phyloP scores from a whole-genome alignment of 1,140 invertebrate species.

The Drosophila miranda region DNA sequence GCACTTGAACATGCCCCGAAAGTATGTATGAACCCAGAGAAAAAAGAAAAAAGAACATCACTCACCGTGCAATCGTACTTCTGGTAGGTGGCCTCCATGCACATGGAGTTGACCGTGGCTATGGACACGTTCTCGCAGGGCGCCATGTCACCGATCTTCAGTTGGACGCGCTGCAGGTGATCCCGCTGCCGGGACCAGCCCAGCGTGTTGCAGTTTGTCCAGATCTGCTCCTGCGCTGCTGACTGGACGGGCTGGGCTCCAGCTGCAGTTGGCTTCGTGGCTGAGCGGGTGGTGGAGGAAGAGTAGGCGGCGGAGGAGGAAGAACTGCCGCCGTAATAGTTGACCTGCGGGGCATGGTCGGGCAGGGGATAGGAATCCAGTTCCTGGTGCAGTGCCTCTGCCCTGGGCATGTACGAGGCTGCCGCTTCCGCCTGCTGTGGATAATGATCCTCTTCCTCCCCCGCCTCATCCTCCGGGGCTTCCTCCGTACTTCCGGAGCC shows the following conservation, averaged over 20 bases:
- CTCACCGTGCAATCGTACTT: slow-evolving; percentile 91
- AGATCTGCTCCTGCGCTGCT: slow-evolving; percentile 60
- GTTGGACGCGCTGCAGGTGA: slow-evolving; percentile 89
- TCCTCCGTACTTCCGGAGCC: slow-evolving; percentile 26
- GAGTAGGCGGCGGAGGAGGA: slow-evolving; percentile 11
- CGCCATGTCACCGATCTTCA: slow-evolving; percentile 89
- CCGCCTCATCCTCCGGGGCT: slow-evolving; percentile 11
- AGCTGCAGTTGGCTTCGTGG: slow-evolving; percentile 20
- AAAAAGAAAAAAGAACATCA: too few relatives aligned
- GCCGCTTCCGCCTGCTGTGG: slow-evolving; percentile 32
- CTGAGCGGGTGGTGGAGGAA: slow-evolving; percentile 9
- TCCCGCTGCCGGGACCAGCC: slow-evolving; percentile 92
- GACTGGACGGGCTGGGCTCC: background rate
- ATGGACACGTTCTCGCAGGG: slow-evolving; percentile 93
- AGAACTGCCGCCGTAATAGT: slow-evolving; percentile 53
- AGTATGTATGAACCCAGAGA: too few relatives aligned
- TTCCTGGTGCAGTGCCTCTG: slow-evolving; percentile 70
- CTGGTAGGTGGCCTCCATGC: slow-evolving; percentile 90
- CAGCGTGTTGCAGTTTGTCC: slow-evolving; percentile 89
- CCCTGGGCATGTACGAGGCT: slow-evolving; percentile 69
- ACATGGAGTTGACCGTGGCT: slow-evolving; percentile 90
- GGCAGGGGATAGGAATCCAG: slow-evolving; percentile 68
- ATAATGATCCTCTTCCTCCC: slow-evolving; percentile 4
- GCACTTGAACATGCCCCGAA: too few relatives aligned
- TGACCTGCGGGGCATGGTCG: slow-evolving; percentile 68